A percentile compares a stretch with the other conserved stretches of the same genome.
Evolutionary conservation across 1,140 invertebrate genomes (phyloP).

Genomic region (Orius insidiosus): DNA sequence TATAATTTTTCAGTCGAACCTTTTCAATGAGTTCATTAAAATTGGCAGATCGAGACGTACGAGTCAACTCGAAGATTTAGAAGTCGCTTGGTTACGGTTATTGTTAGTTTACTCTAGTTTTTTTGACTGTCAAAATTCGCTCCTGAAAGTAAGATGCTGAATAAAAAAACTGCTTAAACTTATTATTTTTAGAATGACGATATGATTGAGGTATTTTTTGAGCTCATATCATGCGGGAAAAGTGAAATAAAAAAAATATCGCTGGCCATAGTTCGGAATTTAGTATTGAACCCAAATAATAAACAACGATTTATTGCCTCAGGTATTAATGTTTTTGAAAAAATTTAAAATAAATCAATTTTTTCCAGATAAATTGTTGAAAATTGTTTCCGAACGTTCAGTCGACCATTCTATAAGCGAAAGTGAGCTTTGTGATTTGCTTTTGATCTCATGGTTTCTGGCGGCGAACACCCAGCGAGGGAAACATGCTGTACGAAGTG

Average conservation of each 20-base stretch:
- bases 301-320: slow-evolving; percentile 6
- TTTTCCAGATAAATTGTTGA: slow-evolving; percentile 24
- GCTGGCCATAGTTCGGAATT: too few relatives aligned
- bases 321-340: slow-evolving; percentile 6
- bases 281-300: not conserved
- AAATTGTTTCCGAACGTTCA: slow-evolving; percentile 23
- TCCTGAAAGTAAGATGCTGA: slow-evolving; percentile 24
- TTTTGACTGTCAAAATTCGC: slow-evolving; percentile 26
- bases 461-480: slow-evolving; percentile 29
- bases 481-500: slow-evolving; percentile 26
- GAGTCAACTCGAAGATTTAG: slow-evolving; percentile 11
- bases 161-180: too few relatives aligned
- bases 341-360: slow-evolving; percentile 13
- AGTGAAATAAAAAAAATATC: too few relatives aligned
- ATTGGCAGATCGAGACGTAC: not conserved
- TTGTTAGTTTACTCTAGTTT: slow-evolving; percentile 29
- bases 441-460: slow-evolving; percentile 26
- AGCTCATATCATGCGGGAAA: slow-evolving; percentile 4
- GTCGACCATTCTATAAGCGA: slow-evolving; percentile 17
- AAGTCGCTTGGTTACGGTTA: slow-evolving; percentile 24
- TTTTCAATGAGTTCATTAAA: slow-evolving; percentile 5
- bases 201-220: slow-evolving; percentile 10
- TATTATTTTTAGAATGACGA: slow-evolving; percentile 12
- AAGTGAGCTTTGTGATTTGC: slow-evolving; percentile 24
- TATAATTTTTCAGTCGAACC: not conserved